Conservation (phyloP, 1,140 invertebrate genomes). For the Palaemon carinicauda region DNA sequence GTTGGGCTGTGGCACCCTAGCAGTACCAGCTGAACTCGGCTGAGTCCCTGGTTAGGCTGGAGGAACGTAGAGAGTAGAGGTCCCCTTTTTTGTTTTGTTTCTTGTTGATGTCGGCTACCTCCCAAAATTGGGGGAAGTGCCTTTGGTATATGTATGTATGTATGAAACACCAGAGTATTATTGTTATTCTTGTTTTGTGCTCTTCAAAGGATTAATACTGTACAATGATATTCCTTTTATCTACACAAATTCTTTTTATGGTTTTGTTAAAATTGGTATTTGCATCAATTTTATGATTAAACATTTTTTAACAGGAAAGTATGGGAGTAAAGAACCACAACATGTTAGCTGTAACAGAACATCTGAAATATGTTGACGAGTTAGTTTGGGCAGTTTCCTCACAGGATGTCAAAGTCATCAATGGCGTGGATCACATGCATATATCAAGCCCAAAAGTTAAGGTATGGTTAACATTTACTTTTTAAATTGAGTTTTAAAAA, state of each 20-base stretch:
- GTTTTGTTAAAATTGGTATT: background rate
- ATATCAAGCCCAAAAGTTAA: slow-evolving; percentile 17
- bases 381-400: slow-evolving; percentile 23
- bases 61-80: too few relatives aligned
- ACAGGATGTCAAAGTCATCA: background rate
- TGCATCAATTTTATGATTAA: background rate
- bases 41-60: too few relatives aligned
- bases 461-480: background rate
- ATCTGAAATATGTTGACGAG: slow-evolving; percentile 5
- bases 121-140: too few relatives aligned
- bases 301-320: background rate
- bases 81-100: too few relatives aligned
- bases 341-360: slow-evolving; percentile 20
- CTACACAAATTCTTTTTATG: background rate
- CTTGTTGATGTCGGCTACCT: too few relatives aligned
- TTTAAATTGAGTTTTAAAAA: background rate
- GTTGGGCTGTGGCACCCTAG: too few relatives aligned
- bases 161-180: too few relatives aligned
- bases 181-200: too few relatives aligned
- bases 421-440: slow-evolving; percentile 2
- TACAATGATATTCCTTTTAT: too few relatives aligned
- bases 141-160: too few relatives aligned
- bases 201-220: too few relatives aligned
- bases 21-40: too few relatives aligned
- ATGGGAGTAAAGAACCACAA: slow-evolving; percentile 13